Evolutionary conservation across 2,797 vertebrate species (phyloP).

Genomic region (Myotis daubentonii): DNA sequence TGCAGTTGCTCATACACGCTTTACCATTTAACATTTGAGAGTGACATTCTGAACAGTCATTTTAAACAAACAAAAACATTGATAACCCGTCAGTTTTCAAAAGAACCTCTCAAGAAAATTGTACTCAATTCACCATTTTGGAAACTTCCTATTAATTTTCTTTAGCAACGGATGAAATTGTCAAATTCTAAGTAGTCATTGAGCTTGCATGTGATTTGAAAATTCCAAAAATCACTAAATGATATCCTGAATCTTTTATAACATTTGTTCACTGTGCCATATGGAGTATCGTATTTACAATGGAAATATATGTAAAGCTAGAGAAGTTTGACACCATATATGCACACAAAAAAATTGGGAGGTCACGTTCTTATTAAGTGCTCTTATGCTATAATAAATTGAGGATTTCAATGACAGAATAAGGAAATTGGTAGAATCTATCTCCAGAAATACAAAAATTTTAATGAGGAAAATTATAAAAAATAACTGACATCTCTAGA

Average conservation of each 20-base stretch:
- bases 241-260: not conserved
- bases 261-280: not conserved
- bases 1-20: not conserved
- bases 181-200: constrained; percentile 8
- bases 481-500: not conserved
- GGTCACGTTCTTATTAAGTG: not conserved
- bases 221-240: not conserved
- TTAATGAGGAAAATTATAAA: not conserved
- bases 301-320: not conserved
- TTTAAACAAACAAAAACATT: not conserved
- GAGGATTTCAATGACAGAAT: not conserved
- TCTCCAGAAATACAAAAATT: not conserved
- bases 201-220: not conserved
- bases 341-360: not conserved
- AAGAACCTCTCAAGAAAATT: not conserved
- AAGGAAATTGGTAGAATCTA: not conserved
- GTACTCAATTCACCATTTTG: not conserved
- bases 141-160: constrained; percentile 1
- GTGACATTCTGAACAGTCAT: not conserved
- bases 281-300: not conserved
- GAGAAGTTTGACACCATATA: not conserved
- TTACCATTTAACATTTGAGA: constrained; percentile 1
- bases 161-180: not conserved
- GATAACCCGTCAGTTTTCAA: not conserved
- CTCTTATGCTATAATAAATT: not conserved